Conservation (phyloP, 2,797 vertebrate genomes). For the Periparus ater region DNA sequence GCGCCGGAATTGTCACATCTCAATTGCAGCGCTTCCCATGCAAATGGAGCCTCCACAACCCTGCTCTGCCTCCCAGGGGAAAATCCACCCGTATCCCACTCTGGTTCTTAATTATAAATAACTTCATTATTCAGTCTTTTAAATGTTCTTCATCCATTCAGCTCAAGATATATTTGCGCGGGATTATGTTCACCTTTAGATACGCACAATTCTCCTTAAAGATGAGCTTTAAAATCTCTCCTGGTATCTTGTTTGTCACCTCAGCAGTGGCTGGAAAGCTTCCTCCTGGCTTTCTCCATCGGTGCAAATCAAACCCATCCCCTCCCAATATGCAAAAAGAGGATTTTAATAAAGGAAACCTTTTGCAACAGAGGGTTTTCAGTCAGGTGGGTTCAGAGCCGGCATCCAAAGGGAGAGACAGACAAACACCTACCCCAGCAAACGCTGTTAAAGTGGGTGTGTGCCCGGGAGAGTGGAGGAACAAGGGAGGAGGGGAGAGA, state of each 20-base stretch:
- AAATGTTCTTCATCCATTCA: background rate
- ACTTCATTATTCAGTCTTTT: background rate
- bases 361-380: background rate
- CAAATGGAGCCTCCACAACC: background rate
- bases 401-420: background rate
- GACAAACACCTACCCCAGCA: background rate
- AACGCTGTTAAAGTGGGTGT: background rate
- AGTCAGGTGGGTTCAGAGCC: background rate
- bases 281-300: background rate
- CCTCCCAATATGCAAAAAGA: background rate
- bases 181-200: rapidly evolving
- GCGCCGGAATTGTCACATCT: background rate
- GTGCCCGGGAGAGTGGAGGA: background rate
- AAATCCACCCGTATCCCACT: background rate
- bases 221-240: background rate
- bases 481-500: conserved; percentile 13
- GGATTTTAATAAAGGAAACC: background rate
- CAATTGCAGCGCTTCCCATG: background rate
- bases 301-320: background rate
- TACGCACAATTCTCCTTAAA: rapidly evolving
- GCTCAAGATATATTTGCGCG: background rate
- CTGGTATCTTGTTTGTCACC: background rate
- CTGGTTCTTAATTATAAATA: background rate
- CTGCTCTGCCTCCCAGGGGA: background rate
- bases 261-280: background rate